phyloP scores from a whole-genome alignment of 1,140 invertebrate genomes.

The Lepidotrigona ventralis region DNA sequence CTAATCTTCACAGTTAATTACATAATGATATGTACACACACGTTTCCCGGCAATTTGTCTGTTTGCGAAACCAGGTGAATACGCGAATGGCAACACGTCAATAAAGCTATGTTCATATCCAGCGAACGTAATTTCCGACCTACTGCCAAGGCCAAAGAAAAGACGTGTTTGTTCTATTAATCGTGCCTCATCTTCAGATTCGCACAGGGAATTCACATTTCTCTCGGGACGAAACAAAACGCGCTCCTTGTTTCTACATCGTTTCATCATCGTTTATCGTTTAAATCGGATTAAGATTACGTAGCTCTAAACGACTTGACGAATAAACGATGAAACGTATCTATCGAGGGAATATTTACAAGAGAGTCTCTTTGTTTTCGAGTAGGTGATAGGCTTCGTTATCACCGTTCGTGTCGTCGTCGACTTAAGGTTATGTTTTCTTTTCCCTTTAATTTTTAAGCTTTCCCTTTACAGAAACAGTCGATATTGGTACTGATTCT shows the following conservation, averaged over 20 bases:
- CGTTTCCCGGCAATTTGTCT: neutral
- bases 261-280: neutral
- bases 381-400: slow-evolving; percentile 23
- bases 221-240: neutral
- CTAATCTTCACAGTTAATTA: neutral
- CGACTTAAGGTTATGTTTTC: slow-evolving; percentile 58
- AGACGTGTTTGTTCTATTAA: neutral
- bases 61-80: neutral
- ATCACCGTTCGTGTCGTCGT: slow-evolving; percentile 53
- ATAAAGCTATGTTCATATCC: no score
- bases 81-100: neutral
- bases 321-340: neutral
- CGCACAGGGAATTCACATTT: neutral
- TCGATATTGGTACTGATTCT: neutral
- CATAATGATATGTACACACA: neutral
- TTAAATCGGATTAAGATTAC: neutral
- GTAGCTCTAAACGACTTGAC: neutral
- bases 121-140: neutral
- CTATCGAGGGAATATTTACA: slow-evolving; percentile 17
- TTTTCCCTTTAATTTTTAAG: slow-evolving; percentile 48
- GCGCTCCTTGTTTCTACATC: neutral
- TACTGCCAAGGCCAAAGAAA: neutral
- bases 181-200: neutral
- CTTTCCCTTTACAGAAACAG: slow-evolving; percentile 49
- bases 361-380: slow-evolving; percentile 22